Conservation (phyloP, 2,797 vertebrate species). For the Helostoma temminkii region DNA sequence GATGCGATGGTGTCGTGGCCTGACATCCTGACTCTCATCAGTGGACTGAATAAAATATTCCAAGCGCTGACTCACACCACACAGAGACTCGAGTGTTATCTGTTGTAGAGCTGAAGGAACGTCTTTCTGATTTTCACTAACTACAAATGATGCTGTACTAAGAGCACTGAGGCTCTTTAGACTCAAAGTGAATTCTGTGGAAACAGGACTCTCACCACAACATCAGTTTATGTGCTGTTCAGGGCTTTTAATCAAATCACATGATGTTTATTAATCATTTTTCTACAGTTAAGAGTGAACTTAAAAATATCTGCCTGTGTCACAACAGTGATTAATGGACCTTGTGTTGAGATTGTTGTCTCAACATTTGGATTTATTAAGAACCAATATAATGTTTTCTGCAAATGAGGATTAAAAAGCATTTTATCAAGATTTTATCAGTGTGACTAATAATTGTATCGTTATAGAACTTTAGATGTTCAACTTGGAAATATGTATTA, state of each 20-base stretch:
- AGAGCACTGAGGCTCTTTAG: not conserved
- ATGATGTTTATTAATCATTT: not conserved
- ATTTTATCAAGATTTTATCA: not conserved
- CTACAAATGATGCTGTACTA: not conserved
- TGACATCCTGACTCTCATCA: conserved; percentile 55
- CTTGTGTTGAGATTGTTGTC: not conserved
- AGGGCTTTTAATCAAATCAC: not conserved
- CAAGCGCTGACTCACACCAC: conserved; percentile 40
- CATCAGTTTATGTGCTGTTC: not conserved
- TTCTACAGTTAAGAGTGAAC: too few species aligned
- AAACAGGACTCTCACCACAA: too few species aligned
- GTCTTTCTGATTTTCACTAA: conserved; percentile 5
- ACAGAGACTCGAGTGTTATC: conserved; percentile 54
- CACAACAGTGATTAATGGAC: not conserved
- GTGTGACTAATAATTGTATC: not conserved
- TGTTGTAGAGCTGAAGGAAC: conserved; percentile 24
- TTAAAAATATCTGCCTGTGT: too few species aligned
- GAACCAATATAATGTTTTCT: not conserved
- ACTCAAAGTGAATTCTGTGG: too few species aligned
- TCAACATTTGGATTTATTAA: not conserved
- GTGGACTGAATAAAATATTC: conserved; percentile 75
- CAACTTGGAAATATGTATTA: too few species aligned
- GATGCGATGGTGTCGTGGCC: conserved; percentile 31
- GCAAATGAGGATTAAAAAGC: not conserved
- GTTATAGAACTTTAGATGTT: too few species aligned